Evolutionary conservation across 2,888 invertebrate species (phyloP).

Genomic region (Spilosoma lubricipeda): DNA sequence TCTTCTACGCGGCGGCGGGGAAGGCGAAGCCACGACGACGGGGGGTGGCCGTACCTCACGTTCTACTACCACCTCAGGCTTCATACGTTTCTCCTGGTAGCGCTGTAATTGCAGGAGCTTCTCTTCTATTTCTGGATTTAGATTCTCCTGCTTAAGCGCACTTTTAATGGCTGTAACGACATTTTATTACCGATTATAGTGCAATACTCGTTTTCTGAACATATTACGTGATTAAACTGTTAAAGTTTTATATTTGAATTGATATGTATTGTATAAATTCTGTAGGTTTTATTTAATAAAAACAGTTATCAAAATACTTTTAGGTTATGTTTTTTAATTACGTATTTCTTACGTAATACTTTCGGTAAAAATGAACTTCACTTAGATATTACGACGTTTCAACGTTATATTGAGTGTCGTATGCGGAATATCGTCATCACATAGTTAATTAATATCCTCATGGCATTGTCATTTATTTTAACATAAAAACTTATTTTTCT

Average conservation of each 20-base stretch:
- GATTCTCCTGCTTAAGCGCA: constrained; percentile 95
- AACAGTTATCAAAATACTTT: neutral
- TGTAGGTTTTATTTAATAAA: neutral
- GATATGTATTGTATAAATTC: neutral
- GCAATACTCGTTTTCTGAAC: neutral
- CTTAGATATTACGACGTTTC: neutral
- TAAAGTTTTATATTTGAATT: neutral
- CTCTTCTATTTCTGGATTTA: constrained; percentile 97
- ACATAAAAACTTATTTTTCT: no score
- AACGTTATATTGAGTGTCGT: neutral
- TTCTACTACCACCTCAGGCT: constrained; percentile 81
- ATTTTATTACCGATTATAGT: constrained; percentile 4
- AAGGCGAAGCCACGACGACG: constrained; percentile 57
- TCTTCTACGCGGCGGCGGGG: constrained; percentile 68
- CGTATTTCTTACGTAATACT: neutral
- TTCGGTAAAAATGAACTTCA: neutral
- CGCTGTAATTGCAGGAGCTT: constrained; percentile 95
- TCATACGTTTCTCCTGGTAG: constrained; percentile 93
- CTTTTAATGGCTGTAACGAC: constrained; percentile 92
- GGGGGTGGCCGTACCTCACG: constrained; percentile 67
- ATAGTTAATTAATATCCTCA: neutral
- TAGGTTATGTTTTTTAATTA: no score
- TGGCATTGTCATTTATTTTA: neutral
- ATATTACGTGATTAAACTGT: neutral
- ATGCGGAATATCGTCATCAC: neutral